Conservation (phyloP, 2,888 invertebrate genomes). For the Caenorhabditis sinica region DNA sequence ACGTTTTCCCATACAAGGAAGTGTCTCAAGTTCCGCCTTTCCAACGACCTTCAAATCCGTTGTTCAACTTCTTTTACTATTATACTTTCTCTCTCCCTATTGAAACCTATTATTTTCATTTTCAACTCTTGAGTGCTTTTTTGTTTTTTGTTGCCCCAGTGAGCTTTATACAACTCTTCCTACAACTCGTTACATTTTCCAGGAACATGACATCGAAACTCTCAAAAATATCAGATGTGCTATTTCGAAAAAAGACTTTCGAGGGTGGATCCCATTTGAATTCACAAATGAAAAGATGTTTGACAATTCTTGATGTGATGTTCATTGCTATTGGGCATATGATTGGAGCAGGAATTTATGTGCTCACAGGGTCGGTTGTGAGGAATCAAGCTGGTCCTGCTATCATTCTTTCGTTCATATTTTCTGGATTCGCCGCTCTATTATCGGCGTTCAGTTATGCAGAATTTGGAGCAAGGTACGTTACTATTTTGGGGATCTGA, state of each 20-base stretch:
- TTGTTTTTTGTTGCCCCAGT: not conserved
- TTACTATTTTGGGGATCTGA: too few relatives aligned
- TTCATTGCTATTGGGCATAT: constrained; percentile 73
- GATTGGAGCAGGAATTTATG: constrained; percentile 74
- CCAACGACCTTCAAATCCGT: not conserved
- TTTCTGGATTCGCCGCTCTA: constrained; percentile 92
- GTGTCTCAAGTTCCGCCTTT: too few relatives aligned
- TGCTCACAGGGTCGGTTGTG: constrained; percentile 88
- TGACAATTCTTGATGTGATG: constrained; percentile 68
- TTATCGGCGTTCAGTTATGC: constrained; percentile 89
- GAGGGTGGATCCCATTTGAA: constrained; percentile 50
- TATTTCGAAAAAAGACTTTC: constrained; percentile 53
- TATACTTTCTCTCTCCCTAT: too few relatives aligned
- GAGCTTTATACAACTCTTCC: not conserved
- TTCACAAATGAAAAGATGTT: constrained; percentile 68
- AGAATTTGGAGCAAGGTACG: constrained; percentile 84
- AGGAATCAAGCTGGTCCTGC: constrained; percentile 93
- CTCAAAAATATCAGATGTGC: constrained; percentile 1
- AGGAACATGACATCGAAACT: constrained; percentile 2
- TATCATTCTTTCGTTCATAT: constrained; percentile 89
- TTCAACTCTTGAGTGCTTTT: not conserved
- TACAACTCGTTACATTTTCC: not conserved
- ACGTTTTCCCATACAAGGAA: too few relatives aligned
- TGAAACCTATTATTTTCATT: not conserved
- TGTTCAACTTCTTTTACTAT: too few relatives aligned